Base-by-base conservation (phyloP, 2,113 vertebrate genomes). In the Chaenocephalus aceratus region DNA sequence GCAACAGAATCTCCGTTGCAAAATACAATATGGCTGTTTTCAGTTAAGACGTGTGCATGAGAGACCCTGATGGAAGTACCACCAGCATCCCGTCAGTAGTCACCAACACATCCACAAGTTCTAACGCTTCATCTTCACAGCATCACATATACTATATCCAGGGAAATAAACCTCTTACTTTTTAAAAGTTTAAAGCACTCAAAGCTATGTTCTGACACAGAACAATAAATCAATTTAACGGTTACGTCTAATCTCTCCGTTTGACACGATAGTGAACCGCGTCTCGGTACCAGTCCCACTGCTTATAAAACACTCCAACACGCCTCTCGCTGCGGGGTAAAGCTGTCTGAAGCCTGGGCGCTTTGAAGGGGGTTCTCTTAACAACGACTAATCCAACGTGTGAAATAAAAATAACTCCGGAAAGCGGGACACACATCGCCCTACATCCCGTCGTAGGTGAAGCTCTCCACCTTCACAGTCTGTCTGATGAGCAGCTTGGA, bases 401-500 rank as follows among this genome's bases (percentile, higher is more conserved):
- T 77, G 36, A 84, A 83, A 86, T 18, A 41, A 76, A 82, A 56
- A 70, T 75, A 16, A 61, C 82, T 87, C 75, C 80, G 75, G 83
- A 86, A 82, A 82, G 69, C 52, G 67, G 82, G 75, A 88, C 65
- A 30, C 3, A 30, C 30, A 30, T 30, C 30, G 3, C 30, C 85
- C 91, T 96, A 96, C 91, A 96, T 93, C 92, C 94, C 94, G 72
- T 96, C 95, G 48, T 95, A 96, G 74, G 86, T 91, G 91, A 95
- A 95, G 91, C 94, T 95, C 83, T 95, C 95, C 94, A 95, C 95
- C 90, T 96, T 96, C 86, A 96, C 94, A 26, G 95, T 95, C 90
- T 96, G 95, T 91, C 94, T 93, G 88, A 96, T 95, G 71, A 96
- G 94, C 79, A 96, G 94, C 94, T 99, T 99, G 92, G 98, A 98